Evolutionary conservation across 2,888 invertebrate genomes (phyloP), one percentile per base, ranked within the genome.

Genomic region (Dendrolimus pini): DNA sequence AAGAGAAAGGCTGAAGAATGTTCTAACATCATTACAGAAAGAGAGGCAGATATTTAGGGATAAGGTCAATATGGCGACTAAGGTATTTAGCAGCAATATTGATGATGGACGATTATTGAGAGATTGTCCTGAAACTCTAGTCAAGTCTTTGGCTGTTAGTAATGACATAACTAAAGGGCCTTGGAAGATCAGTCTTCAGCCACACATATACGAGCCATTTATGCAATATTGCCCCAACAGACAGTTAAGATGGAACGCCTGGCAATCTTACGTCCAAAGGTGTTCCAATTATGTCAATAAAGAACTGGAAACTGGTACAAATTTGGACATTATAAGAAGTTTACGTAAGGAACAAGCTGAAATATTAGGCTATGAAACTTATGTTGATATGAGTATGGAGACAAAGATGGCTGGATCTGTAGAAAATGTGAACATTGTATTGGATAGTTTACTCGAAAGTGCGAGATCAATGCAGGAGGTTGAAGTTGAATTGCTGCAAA

Each of bases 321-420:
- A 94, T 73, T 81, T 98, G 59, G 96, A 97, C 77, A 94, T 95
- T 73, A 95, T 98, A 57, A 92, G 98, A 52, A 85, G 78, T 55
- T 76, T 93, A 53, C 92, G 96, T 65, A 84, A 85, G 54, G 93
- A 94, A 53, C 94, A 96, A 72, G 97, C 98, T 0, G 90, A 93
- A 64, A 70, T 94, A 12, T 83, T 98, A 9, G 98, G 98, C 0
- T 98, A 93, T 78, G 92, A 95, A 62, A 93, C 93, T 58, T 98
- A 91, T 82, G 95, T 94, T 0, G 94, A 97, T 53, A 94, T 98
- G 94, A 96, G 96, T 52, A 96, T 98, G 96, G 94, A 96, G 85
- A 97, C 97, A 0, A 98, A 98, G 92, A 93, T 98, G 97, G 97
- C 97, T 8, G 96, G 95, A 9, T 94, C 91, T 64, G 83, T 96